These are phyloP conservation scores for Eristalis intricaria DNA, from an alignment of 2,888 invertebrate species.

Conservation along the genomic window DNA sequence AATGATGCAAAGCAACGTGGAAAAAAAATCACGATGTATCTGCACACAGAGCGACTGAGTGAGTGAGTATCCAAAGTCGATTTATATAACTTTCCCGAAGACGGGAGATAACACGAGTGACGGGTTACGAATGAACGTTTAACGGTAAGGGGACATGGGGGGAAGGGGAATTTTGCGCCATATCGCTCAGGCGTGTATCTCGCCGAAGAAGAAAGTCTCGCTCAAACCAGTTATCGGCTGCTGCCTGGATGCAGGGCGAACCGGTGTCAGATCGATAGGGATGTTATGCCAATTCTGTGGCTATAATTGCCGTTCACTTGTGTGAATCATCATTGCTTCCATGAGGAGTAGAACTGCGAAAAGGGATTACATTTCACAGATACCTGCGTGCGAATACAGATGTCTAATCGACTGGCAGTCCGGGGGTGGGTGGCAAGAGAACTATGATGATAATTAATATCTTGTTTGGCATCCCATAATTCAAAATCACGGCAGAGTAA, in stretches of 20 bases:
- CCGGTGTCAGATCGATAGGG: neutral
- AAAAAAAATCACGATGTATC: conserved; percentile 5
- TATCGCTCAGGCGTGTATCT: neutral
- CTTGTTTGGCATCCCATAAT: conserved; percentile 23
- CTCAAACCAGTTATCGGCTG: neutral
- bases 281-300: neutral
- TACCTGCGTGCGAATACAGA: neutral
- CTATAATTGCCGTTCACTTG: neutral
- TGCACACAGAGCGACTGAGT: neutral
- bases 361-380: neutral
- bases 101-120: conserved; percentile 29
- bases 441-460: conserved; percentile 14
- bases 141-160: neutral
- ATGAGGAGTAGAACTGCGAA: too few relatives aligned
- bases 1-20: neutral
- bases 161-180: neutral
- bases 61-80: conserved; percentile 10
- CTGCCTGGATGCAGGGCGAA: neutral
- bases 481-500: conserved; percentile 18
- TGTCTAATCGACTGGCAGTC: neutral
- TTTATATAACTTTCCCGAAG: conserved; percentile 56
- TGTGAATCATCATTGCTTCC: neutral
- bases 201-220: neutral
- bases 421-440: too few relatives aligned
- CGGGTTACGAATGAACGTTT: conserved; percentile 17